These are phyloP conservation scores for Alligator mississippiensis DNA, from an alignment of 2,113 vertebrate genomes.

Conservation along the genomic window DNA sequence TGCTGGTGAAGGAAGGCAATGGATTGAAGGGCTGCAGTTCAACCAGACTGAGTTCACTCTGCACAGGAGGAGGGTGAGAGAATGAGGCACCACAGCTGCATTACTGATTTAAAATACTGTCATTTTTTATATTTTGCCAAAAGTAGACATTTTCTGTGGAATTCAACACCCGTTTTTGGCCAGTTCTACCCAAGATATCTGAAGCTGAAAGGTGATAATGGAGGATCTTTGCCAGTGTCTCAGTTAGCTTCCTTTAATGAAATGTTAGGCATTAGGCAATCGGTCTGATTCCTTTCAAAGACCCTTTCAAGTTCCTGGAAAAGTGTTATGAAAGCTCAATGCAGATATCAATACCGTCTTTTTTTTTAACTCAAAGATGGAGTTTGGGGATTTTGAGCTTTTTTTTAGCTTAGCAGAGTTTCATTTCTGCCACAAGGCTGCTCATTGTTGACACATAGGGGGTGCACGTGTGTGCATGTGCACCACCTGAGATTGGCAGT, in stretches of 20 bases:
- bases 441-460: no score
- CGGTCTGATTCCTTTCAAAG: background rate
- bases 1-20: background rate
- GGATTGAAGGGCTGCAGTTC: background rate
- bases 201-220: background rate
- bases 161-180: accelerated
- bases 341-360: background rate
- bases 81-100: background rate
- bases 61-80: background rate
- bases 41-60: background rate
- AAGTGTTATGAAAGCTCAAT: background rate
- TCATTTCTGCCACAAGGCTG: background rate
- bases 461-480: no score
- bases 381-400: background rate
- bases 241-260: background rate
- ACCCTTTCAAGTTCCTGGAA: background rate
- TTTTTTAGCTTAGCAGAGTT: background rate
- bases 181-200: background rate
- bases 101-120: background rate
- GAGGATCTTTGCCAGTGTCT: background rate
- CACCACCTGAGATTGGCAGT: no score
- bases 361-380: background rate
- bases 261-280: background rate
- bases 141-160: background rate
- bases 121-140: background rate